Evolutionary conservation across 2,888 invertebrate genomes (phyloP).

Genomic region (Myopa testacea): DNA sequence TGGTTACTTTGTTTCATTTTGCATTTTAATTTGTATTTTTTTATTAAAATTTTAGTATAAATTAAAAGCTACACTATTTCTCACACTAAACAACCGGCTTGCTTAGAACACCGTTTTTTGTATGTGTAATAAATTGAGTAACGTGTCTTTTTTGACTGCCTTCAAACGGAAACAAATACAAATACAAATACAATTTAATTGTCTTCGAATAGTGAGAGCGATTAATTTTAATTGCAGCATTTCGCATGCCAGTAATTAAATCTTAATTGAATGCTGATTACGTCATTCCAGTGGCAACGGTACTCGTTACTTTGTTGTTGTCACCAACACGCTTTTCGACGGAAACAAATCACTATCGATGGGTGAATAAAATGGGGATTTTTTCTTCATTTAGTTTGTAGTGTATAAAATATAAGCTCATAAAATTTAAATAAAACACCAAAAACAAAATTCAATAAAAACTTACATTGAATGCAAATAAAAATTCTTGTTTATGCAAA

Average conservation of each 20-base stretch:
- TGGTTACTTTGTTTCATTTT: not conserved
- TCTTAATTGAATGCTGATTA: constrained; percentile 55
- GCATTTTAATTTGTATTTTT: too few relatives aligned
- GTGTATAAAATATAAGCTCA: too few relatives aligned
- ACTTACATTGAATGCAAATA: not conserved
- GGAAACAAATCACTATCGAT: constrained; percentile 42
- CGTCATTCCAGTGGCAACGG: constrained; percentile 47
- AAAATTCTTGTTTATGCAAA: too few relatives aligned
- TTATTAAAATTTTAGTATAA: not conserved
- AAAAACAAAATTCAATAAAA: constrained; percentile 35
- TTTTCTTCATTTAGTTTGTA: too few relatives aligned
- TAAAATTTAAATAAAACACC: too few relatives aligned
- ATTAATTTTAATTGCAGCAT: constrained; percentile 51
- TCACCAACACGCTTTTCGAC: constrained; percentile 35
- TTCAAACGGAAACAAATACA: not conserved
- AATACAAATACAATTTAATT: constrained; percentile 24
- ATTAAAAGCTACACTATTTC: not conserved
- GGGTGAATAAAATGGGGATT: too few relatives aligned
- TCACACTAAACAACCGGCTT: too few relatives aligned
- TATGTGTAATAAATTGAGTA: constrained; percentile 6
- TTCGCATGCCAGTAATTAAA: constrained; percentile 53
- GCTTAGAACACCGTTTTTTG: too few relatives aligned
- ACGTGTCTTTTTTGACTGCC: constrained; percentile 7
- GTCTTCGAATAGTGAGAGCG: not conserved
- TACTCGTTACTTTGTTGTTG: not conserved